Evolutionary conservation across 1,140 invertebrate genomes (phyloP).

Genomic region (Drosophila tani): DNA sequence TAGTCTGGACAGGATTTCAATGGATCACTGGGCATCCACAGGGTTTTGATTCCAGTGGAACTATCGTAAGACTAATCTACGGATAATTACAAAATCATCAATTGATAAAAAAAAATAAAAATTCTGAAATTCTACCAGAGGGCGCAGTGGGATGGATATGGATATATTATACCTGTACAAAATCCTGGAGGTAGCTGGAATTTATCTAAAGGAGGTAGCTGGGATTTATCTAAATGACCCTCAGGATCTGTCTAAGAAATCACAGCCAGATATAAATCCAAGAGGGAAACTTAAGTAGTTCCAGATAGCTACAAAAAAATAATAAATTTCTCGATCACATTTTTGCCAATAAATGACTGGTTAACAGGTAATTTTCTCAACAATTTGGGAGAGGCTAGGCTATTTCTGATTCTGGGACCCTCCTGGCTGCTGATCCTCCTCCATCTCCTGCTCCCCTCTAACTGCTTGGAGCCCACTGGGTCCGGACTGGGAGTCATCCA

Average conservation of each 20-base stretch:
- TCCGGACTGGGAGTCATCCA: constrained; percentile 3
- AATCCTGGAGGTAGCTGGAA: too few species aligned
- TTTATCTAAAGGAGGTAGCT: too few species aligned
- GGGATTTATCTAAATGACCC: too few species aligned
- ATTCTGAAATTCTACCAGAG: too few species aligned
- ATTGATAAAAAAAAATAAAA: too few species aligned
- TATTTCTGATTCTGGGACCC: neutral
- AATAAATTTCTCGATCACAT: neutral
- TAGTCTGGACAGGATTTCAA: neutral
- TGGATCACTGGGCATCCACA: neutral
- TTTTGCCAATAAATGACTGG: neutral
- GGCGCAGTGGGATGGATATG: too few species aligned
- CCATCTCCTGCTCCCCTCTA: neutral
- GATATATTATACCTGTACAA: too few species aligned
- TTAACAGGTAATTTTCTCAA: constrained; percentile 1
- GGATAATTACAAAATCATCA: too few species aligned
- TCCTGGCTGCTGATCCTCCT: neutral
- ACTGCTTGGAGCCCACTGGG: constrained; percentile 18
- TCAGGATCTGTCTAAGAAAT: neutral
- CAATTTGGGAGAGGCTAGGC: neutral
- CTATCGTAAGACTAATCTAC: neutral
- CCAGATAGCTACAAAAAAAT: too few species aligned
- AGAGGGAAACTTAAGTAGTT: too few species aligned
- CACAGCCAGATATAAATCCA: too few species aligned
- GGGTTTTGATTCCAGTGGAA: neutral